phyloP scores from a whole-genome alignment of 2,797 vertebrate species.

The Paratrypauchen microcephalus region DNA sequence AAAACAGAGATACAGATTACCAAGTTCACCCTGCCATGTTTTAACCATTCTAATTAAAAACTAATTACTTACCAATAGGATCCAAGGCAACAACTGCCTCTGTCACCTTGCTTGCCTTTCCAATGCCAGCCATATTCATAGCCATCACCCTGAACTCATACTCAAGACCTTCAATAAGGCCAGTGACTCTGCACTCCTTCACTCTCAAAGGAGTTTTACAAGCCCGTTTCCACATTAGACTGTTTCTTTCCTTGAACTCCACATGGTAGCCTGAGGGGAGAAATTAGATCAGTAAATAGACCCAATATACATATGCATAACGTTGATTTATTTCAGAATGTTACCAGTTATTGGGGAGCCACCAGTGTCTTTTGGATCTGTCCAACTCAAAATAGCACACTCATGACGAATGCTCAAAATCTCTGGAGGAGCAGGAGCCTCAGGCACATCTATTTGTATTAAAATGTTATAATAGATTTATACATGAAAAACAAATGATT shows the following conservation, averaged over 20 bases:
- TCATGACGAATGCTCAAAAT: constrained; percentile 90
- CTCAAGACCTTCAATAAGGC: constrained; percentile 94
- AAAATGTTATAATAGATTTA: background rate
- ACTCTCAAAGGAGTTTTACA: constrained; percentile 90
- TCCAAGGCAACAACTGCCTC: constrained; percentile 92
- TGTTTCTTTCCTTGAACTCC: constrained; percentile 97
- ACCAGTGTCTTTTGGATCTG: constrained; percentile 91
- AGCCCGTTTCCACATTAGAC: constrained; percentile 96
- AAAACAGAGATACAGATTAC: constrained; percentile 9
- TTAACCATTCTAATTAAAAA: background rate
- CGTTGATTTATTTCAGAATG: background rate
- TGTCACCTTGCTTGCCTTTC: constrained; percentile 91
- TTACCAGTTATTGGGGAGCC: constrained; percentile 97
- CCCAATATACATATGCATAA: background rate
- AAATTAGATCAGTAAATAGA: background rate
- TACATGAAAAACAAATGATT: background rate
- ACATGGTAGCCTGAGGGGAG: constrained; percentile 87
- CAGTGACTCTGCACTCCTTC: constrained; percentile 93
- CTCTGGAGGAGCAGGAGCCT: constrained; percentile 91
- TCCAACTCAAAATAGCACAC: constrained; percentile 90
- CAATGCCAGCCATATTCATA: constrained; percentile 94
- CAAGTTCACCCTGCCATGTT: background rate
- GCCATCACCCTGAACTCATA: constrained; percentile 99
- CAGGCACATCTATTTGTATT: constrained; percentile 87
- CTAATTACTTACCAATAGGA: constrained; percentile 88